Percentiles rank a stretch among this genome's conserved stretches.
Evolutionary conservation across 2,113 vertebrate genomes (phyloP).

Genomic region (Morone saxatilis): DNA sequence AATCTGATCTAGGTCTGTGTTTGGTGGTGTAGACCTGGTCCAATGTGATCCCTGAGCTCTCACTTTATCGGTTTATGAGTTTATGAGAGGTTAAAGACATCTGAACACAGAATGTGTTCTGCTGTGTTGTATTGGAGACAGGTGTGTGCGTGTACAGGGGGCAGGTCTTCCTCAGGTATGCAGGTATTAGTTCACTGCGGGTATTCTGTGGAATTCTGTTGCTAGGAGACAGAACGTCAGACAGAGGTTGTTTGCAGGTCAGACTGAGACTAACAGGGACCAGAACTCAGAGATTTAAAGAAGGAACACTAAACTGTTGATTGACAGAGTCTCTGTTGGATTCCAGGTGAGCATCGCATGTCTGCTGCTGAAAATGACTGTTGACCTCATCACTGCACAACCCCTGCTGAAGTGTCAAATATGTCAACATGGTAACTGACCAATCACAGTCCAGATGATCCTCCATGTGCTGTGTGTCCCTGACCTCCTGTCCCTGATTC

Average conservation of each 20-base stretch:
- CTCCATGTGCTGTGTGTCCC: neutral
- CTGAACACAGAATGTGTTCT: neutral
- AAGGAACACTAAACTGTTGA: neutral
- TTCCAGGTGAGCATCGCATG: neutral
- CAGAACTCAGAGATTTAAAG: neutral
- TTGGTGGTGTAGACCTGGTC: neutral
- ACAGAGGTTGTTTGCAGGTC: neutral
- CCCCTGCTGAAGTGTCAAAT: neutral
- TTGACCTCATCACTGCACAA: neutral
- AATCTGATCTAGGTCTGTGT: neutral
- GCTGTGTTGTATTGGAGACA: neutral
- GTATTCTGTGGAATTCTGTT: neutral
- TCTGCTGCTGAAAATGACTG: slow-evolving; percentile 21
- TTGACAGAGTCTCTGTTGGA: neutral
- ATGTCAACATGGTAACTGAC: neutral
- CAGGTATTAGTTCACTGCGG: neutral
- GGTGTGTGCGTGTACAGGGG: slow-evolving; percentile 3
- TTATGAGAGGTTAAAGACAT: neutral
- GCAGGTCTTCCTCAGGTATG: neutral
- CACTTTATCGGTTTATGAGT: neutral
- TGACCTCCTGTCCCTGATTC: too few species aligned
- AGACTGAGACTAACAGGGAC: neutral
- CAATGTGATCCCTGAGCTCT: neutral
- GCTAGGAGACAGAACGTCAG: slow-evolving; percentile 3
- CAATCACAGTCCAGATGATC: neutral